Evolutionary conservation across 2,797 vertebrate species (phyloP), one percentile per base, ranked within the genome.

Genomic region (Eulemur rubriventer): DNA sequence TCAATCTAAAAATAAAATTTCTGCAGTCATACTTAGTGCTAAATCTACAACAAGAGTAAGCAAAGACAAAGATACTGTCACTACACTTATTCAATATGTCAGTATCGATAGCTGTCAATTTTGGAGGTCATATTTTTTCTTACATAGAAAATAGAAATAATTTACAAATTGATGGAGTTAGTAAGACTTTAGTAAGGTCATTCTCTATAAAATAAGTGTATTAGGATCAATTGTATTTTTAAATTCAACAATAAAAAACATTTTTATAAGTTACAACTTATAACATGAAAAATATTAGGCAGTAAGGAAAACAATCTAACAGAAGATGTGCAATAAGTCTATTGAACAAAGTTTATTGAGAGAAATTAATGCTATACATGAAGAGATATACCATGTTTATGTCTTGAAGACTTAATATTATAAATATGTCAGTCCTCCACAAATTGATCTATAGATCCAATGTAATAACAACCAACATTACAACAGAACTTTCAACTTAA

Each of bases 1-100:
- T 72, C 35, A 65, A n/a, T 75, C 24, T 63, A 87, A 84, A 93
- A 95, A 61, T 80, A 79, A 92, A 90, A 75, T 59, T 22, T 94
- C 67, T 16, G 69, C 2, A 94, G 18, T 65, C 61, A 63, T 24
- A 35, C 22, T 90, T 79, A 84, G 35, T 73, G 14, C 26, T 90
- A 35, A 88, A 88, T 84, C 26, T 90, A 28, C 35, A 50, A 95
- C 6, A 87, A 12, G 7, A 93, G 10, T 61, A 75, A 96, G 41
- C 24, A 67, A 93, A 84, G 69, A 93, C 30, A 88, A 84, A 83
- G 52, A 59, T 83, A 92, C 11, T 35, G 33, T 26, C 4, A 50
- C 3, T 16, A 59, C n/a, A 86, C 6, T 83, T 84, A 78, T 79
- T 75, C 57, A 61, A 75, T 6, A 83, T 30, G 24, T 50, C 12